Conservation (phyloP, 2,888 invertebrate species). For the Bugulina stolonifera region DNA sequence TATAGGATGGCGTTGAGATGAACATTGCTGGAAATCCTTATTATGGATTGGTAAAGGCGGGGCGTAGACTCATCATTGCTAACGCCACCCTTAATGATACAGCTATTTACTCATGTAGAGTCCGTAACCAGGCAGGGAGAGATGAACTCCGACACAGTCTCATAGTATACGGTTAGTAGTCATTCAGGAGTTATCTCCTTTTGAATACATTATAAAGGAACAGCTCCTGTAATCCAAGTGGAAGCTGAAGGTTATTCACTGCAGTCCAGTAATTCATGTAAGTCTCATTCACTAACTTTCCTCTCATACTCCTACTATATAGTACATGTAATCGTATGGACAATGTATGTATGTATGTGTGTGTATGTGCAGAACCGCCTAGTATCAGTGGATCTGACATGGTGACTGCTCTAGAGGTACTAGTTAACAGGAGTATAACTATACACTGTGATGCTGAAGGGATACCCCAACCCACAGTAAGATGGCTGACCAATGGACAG, state of each 20-base stretch:
- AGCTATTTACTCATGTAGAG: constrained; percentile 62
- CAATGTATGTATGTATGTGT: too few relatives aligned
- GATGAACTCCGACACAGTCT: constrained; percentile 54
- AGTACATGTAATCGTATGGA: too few relatives aligned
- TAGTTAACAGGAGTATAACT: constrained; percentile 44
- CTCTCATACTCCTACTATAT: too few relatives aligned
- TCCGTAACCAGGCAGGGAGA: constrained; percentile 63
- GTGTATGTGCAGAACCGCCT: constrained; percentile 55
- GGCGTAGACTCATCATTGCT: constrained; percentile 21
- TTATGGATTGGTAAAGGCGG: constrained; percentile 7
- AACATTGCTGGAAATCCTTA: constrained; percentile 16
- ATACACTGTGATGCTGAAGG: constrained; percentile 45
- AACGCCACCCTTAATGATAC: constrained; percentile 54
- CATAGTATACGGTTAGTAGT: background rate
- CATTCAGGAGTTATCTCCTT: too few relatives aligned
- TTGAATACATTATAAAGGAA: too few relatives aligned
- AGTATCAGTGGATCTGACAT: constrained; percentile 45
- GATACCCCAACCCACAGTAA: constrained; percentile 41
- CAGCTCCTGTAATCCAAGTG: too few relatives aligned
- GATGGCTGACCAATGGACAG: constrained; percentile 43
- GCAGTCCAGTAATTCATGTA: too few relatives aligned
- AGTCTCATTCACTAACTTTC: too few relatives aligned
- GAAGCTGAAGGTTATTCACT: too few relatives aligned
- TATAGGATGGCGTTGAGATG: constrained; percentile 24
- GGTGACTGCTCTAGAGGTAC: constrained; percentile 41